Evolutionary conservation across 1,140 invertebrate genomes (phyloP), one percentile per base, ranked within the genome.

Genomic region (Phocides pigmalion): DNA sequence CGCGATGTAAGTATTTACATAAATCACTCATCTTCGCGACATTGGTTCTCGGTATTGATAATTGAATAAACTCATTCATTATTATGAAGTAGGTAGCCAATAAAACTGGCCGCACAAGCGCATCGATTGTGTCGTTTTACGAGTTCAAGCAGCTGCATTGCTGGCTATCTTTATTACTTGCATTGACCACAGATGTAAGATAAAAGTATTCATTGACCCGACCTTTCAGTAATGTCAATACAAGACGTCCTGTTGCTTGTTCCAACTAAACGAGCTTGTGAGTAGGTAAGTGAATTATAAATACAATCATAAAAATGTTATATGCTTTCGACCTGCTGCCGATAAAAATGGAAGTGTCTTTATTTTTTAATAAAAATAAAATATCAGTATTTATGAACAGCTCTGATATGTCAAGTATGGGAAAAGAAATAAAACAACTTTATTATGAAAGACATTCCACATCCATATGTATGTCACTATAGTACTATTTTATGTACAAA

Each of bases 21-120:
- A 83, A 85, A 86, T 87, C 82, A 82, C 74, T 87, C 81, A 79
- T 80, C 75, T 62, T 70, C 61, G 68, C 74, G 82, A 82, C 81
- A 84, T 84, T 81, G 72, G 64, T 87, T 84, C 82, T 84, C 42
- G 70, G 83, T 85, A 90, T 79, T 76, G 82, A 88, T 88, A 87
- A 88, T 90, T 87, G 82, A 88, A 90, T 90, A 87, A 90, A 87
- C 80, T 86, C 84, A 79, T 88, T 88, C 87, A 90, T 90, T 86
- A 82, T 82, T 79, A 83, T 76, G 66, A 61, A 81, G 79, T 74
- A 79, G 68, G 69, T 78, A 67, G 42, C 42, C 32, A 76, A 87
- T 90, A 88, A 90, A 90, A 83, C 74, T 66, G 71, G 70, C 66
- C 69, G 73, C 66, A 90, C 83, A 90, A 86, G 66, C 77, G 72